Conservation (phyloP, 2,888 invertebrate genomes). For the Dicycla oo region DNA sequence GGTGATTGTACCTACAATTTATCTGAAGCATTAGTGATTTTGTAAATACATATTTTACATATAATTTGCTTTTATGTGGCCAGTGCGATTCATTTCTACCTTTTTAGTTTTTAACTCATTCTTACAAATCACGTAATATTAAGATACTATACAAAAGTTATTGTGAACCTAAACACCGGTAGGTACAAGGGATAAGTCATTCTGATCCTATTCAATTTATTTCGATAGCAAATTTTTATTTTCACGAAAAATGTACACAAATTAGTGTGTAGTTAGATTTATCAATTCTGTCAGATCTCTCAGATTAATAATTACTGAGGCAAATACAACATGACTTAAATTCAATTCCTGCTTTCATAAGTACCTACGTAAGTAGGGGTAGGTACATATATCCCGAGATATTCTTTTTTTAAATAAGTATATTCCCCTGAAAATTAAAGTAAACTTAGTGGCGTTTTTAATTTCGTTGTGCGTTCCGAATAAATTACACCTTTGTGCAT, state of each 20-base stretch:
- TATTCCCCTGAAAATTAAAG: neutral
- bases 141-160: slow-evolving; percentile 27
- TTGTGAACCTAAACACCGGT: slow-evolving; percentile 45
- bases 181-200: slow-evolving; percentile 19
- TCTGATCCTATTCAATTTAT: slow-evolving; percentile 21
- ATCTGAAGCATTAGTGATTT: neutral
- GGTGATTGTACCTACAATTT: neutral
- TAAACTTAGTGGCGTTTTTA: neutral
- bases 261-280: neutral
- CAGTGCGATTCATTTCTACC: slow-evolving; percentile 8
- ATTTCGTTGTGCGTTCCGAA: slow-evolving; percentile 40
- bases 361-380: too few species aligned
- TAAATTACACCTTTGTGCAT: neutral
- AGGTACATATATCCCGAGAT: neutral
- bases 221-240: slow-evolving; percentile 9
- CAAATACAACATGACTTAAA: neutral
- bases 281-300: neutral
- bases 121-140: neutral
- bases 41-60: neutral
- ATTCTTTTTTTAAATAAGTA: neutral
- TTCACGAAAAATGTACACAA: neutral
- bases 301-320: neutral
- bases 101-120: slow-evolving; percentile 2
- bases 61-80: neutral
- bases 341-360: slow-evolving; percentile 14